Evolutionary conservation across 2,797 vertebrate species (phyloP), one percentile per base, ranked within the genome.

Genomic region (Champsocephalus gunnari): DNA sequence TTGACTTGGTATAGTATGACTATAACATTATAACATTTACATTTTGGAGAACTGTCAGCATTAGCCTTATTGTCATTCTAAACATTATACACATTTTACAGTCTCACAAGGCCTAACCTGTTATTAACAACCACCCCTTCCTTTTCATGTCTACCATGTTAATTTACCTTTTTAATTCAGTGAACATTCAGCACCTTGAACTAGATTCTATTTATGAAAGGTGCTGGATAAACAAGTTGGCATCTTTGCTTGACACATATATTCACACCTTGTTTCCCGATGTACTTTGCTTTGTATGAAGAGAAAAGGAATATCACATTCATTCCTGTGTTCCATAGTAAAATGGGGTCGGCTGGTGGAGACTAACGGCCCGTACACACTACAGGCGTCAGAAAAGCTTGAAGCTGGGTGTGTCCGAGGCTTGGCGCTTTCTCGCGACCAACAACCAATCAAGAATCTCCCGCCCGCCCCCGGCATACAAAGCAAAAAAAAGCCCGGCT

Each of bases 101-200:
- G 34, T 38, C 34, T 38, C 34, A 38, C 8, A 38, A 38, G 6
- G 10, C 38, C 12, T 47, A 21, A 41, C n/a, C 50, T 70, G 51
- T 24, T 19, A 2, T 7, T 34, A 44, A 21, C 4, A 32, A 54
- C 19, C 13, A 53, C 17, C 6, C 12, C n/a, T 13, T 5, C 38
- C 10, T 50, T 34, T 44, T 58, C 21, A 14, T 43, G 19, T 51
- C 34, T 1, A 12, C 34, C 9, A 44, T 66, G 47, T 55, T 17
- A 24, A 60, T 60, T 13, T 54, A 58, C 5, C 7, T 34, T n/a
- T 75, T 75, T 34, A 12, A 32, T 21, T 43, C 19, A 43, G 16
- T 45, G 1, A 51, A 44, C 21, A 32, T 7, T 57, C 10, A 43
- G 10, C 12, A 34, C 45, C 45, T 76, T 64, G 59, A 24, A 45